Evolutionary conservation across 2,797 vertebrate species (phyloP).

Genomic region (Psittacula derbiana): DNA sequence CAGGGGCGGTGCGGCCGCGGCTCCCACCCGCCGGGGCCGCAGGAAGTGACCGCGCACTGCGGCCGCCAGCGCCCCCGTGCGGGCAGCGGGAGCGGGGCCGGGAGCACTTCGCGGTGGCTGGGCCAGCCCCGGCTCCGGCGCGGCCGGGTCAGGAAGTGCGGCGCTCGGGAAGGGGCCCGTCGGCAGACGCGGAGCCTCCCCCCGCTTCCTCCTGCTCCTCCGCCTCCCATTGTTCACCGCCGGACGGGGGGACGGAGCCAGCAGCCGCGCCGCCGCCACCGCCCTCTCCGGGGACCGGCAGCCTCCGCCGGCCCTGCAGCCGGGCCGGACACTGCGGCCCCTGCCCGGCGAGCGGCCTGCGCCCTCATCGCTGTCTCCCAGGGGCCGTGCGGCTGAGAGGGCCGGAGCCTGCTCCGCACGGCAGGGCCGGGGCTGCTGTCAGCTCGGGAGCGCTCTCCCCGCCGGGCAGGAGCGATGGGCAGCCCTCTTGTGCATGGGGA

Average conservation of each 20-base stretch:
- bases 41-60: not conserved
- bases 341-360: not conserved
- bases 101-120: too few species aligned
- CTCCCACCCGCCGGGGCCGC: not conserved
- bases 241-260: not conserved
- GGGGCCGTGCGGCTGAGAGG: too few species aligned
- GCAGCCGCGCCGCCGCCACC: not conserved
- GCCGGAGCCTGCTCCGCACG: not conserved
- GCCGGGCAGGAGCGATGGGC: not conserved
- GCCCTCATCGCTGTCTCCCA: not conserved
- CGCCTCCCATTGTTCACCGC: conserved; percentile 45
- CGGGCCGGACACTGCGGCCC: not conserved
- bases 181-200: not conserved
- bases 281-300: not conserved
- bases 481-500: not conserved
- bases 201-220: not conserved
- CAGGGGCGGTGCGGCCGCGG: not conserved
- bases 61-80: not conserved
- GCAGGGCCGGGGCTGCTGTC: not conserved
- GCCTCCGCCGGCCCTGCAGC: not conserved
- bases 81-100: not conserved
- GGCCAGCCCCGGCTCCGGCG: not conserved
- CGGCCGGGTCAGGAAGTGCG: not conserved
- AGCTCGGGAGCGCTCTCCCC: not conserved
- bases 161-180: not conserved